Evolutionary conservation across 1,140 invertebrate species (phyloP).

Genomic region (Cataglyphis hispanica): DNA sequence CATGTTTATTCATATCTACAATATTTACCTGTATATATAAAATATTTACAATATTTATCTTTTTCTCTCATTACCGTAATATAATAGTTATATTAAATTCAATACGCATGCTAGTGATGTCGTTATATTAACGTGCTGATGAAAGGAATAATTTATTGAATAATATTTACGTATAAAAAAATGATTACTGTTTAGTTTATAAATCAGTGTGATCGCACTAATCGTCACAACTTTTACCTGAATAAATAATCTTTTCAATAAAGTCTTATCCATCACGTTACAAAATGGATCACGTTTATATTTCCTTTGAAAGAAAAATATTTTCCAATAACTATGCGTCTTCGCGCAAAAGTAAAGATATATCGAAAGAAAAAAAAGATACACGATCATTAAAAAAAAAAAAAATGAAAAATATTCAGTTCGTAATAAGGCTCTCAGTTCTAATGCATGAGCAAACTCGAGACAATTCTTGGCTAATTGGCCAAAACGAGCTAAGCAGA

Average conservation of each 20-base stretch:
- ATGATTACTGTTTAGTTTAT: background rate
- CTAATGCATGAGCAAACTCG: background rate
- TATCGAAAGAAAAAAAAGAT: background rate
- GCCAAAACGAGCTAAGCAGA: background rate
- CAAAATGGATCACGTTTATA: background rate
- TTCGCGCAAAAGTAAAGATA: background rate
- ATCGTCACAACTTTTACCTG: background rate
- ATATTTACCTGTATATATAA: background rate
- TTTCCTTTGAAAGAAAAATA: background rate
- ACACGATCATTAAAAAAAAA: background rate
- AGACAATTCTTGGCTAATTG: constrained; percentile 11
- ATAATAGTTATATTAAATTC: background rate
- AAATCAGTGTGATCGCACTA: background rate
- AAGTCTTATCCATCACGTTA: background rate
- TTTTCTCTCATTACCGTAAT: background rate
- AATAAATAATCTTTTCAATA: background rate
- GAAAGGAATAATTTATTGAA: background rate
- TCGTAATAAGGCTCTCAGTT: background rate
- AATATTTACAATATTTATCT: no score
- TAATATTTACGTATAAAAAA: background rate
- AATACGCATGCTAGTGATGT: background rate
- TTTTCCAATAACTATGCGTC: background rate
- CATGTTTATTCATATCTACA: constrained; percentile 26
- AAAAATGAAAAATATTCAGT: constrained; percentile 5
- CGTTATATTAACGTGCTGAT: background rate